Conservation (phyloP, 1,140 invertebrate genomes). For the Panagrolaimus sp. region DNA sequence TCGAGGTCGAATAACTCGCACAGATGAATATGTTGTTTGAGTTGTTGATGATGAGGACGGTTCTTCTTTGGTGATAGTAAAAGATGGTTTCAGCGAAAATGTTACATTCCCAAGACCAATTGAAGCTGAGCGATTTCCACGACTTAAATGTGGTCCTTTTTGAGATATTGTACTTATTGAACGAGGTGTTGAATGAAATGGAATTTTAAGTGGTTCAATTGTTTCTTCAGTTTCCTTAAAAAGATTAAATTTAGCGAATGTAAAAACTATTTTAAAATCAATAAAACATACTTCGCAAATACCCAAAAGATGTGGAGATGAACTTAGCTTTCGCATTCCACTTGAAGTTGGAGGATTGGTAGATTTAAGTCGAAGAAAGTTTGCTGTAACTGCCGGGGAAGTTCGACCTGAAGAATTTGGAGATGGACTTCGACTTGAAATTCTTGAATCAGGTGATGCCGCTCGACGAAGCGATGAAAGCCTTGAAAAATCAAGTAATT, state of each 20-base stretch:
- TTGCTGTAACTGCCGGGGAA: constrained; percentile 41
- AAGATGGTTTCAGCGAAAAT: background rate
- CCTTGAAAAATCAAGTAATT: constrained; percentile 52
- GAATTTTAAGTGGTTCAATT: background rate
- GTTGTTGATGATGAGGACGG: no score
- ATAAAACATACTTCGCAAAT: constrained; percentile 52
- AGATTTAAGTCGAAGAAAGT: constrained; percentile 42
- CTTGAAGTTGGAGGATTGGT: constrained; percentile 26
- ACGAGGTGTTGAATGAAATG: constrained; percentile 3
- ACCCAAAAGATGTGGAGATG: constrained; percentile 52
- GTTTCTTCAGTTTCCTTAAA: constrained; percentile 33
- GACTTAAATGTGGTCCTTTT: background rate
- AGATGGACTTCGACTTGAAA: constrained; percentile 39
- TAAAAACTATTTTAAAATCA: constrained; percentile 6
- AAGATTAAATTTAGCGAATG: background rate
- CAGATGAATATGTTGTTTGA: constrained; percentile 14
- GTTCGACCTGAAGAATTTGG: constrained; percentile 43
- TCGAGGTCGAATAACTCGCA: constrained; percentile 35
- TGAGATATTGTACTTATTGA: constrained; percentile 15
- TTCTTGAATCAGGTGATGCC: constrained; percentile 36
- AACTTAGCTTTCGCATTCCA: constrained; percentile 55
- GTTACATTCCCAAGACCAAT: background rate
- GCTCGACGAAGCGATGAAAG: constrained; percentile 36
- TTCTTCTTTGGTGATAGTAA: background rate
- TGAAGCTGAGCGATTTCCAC: constrained; percentile 10